Evolutionary conservation across 2,113 vertebrate genomes (phyloP).

Genomic region (Crotalus viridis): DNA sequence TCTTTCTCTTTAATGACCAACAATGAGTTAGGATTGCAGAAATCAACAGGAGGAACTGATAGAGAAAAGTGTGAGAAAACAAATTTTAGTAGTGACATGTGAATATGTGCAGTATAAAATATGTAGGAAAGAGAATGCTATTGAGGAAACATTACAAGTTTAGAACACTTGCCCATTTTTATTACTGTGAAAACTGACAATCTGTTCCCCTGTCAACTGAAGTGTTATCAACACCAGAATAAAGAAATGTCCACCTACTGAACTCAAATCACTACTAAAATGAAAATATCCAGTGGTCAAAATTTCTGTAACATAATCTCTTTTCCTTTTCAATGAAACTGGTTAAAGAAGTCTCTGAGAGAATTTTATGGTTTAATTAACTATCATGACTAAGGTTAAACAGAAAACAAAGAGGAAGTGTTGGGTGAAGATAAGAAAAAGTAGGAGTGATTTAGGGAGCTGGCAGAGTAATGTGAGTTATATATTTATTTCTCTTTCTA

Average conservation of each 20-base stretch:
- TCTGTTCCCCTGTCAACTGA: background rate
- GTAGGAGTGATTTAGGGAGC: background rate
- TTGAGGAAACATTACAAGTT: background rate
- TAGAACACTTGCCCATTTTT: background rate
- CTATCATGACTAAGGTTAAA: background rate
- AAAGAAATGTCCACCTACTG: background rate
- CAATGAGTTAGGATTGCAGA: background rate
- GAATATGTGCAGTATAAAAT: background rate
- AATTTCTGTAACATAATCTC: background rate
- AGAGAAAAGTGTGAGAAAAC: background rate
- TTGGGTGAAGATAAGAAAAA: background rate
- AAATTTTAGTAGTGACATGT: background rate
- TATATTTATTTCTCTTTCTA: background rate
- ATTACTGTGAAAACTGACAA: background rate
- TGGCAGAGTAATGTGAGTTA: background rate
- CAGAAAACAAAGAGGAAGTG: background rate
- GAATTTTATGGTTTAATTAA: background rate
- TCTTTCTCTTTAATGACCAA: background rate
- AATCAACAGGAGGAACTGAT: background rate
- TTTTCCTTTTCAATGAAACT: background rate
- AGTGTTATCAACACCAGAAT: background rate
- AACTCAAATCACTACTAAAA: background rate
- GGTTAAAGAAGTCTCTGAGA: background rate
- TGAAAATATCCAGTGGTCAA: background rate
- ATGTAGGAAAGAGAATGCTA: background rate